Base-by-base conservation (phyloP, 1,140 invertebrate genomes). In the Mya arenaria region DNA sequence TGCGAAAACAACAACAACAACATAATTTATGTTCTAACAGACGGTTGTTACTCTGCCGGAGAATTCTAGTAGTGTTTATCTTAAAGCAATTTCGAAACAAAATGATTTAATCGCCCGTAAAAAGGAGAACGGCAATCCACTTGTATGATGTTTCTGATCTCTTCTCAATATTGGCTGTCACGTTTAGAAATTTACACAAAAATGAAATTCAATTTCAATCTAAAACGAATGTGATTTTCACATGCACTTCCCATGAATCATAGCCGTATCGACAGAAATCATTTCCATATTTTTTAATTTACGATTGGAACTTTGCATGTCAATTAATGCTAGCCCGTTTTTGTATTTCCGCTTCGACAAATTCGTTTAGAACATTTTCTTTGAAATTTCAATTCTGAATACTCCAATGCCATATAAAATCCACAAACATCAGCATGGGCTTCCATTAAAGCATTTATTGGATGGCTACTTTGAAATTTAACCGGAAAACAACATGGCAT, bases 211-310 rank as follows among this genome's bases (percentile, higher is more conserved):
- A 52, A 52, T 52, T 52, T 52, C 48, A 52, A n/a, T 52, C 48
- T 52, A 52, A 52, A 52, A 23, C 48, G 25, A 52, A 52, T 52
- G 48, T 52, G 48, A 52, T 52, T 52, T 52, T 52, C 48, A 52
- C 48, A 52, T 52, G 48, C 25, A 17, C 48, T 52, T 17, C 2
- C 17, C 25, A 52, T 52, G 48, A 52, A 17, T 52, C 48, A 52
- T 1, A 3, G 25, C 48, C 19, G 48, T 52, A 13, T 48, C 10
- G 10, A 13, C 10, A 13, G 10, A 48, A 13, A 48, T 48, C 41
- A 48, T 48, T 52, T n/a, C 25, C 48, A 17, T 52, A n/a, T 52
- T 52, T 52, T 52, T 52, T 3, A 52, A 52, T 52, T 52, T 52
- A n/a, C 25, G 48, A 52, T 52, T 52, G 48, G 25, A 52, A 52